A percentile compares a stretch with the other conserved stretches of the same genome.
phyloP scores from a whole-genome alignment of 1,140 invertebrate species.

The Reticulitermes speratus region DNA sequence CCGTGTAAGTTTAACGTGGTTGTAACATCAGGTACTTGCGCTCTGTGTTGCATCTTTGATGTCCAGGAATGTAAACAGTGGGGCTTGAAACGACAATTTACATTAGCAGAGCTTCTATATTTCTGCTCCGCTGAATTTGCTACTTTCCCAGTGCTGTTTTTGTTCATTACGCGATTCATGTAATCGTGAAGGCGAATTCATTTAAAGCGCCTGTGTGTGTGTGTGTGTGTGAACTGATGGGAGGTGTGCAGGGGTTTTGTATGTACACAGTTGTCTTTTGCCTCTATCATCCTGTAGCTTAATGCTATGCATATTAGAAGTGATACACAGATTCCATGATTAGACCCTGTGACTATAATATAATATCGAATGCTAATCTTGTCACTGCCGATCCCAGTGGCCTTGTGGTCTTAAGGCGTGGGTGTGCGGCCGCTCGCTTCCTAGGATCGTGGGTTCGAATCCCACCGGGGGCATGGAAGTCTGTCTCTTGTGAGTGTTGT shows the following conservation, averaged over 20 bases:
- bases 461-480: too few species aligned
- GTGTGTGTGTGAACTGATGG: background rate
- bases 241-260: background rate
- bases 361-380: too few species aligned
- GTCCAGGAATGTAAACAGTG: background rate
- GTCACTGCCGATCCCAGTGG: too few species aligned
- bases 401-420: too few species aligned
- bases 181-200: slow-evolving; percentile 11
- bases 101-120: background rate
- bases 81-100: background rate
- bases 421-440: too few species aligned
- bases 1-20: background rate
- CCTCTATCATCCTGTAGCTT: background rate
- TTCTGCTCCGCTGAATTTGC: background rate
- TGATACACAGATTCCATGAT: background rate
- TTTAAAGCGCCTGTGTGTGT: background rate
- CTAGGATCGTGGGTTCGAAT: too few species aligned
- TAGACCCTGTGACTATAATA: background rate
- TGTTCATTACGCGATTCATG: background rate
- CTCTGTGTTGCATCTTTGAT: slow-evolving; percentile 16
- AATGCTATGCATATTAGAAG: background rate
- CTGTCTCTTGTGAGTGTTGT: too few species aligned
- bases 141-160: background rate
- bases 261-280: background rate
- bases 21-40: too few species aligned